A percentile compares a stretch with the other conserved stretches of the same genome.
Evolutionary conservation across 2,797 vertebrate species (phyloP).

Genomic region (Urosaurus nigricauda): DNA sequence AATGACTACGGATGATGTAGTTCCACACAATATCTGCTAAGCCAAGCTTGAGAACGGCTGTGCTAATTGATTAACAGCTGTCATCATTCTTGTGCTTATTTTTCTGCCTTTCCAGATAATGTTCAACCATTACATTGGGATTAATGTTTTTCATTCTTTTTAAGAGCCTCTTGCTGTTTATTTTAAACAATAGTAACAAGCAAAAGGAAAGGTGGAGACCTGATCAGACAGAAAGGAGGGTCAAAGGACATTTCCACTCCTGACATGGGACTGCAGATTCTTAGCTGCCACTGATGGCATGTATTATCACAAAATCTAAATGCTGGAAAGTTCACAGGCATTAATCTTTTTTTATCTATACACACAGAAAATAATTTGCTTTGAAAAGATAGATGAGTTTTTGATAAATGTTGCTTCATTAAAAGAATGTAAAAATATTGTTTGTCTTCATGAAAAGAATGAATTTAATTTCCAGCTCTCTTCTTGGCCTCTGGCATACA

Average conservation of each 20-base stretch:
- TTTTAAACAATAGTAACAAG: not conserved
- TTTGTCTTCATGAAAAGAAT: constrained; percentile 81
- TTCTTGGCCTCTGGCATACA: constrained; percentile 41
- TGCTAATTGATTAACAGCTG: not conserved
- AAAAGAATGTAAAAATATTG: constrained; percentile 81
- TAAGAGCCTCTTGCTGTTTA: not conserved
- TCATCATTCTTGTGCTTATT: not conserved
- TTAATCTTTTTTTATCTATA: constrained; percentile 79
- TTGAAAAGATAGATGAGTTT: constrained; percentile 79
- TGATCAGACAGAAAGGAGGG: not conserved
- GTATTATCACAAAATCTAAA: constrained; percentile 62
- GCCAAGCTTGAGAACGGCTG: not conserved
- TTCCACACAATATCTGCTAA: not conserved
- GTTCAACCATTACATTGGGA: not conserved
- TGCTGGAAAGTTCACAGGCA: constrained; percentile 79
- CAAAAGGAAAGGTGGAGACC: not conserved
- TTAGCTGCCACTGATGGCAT: constrained; percentile 50
- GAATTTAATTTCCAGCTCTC: constrained; percentile 77
- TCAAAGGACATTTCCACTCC: not conserved
- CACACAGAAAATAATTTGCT: constrained; percentile 69
- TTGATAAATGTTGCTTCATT: constrained; percentile 82
- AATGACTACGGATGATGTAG: not conserved
- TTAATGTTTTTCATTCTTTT: not conserved
- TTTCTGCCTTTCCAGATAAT: not conserved
- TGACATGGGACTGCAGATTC: not conserved